Percentiles rank a stretch among this genome's conserved stretches.
These are phyloP conservation scores for Malacoctenus gilli DNA, from an alignment of 2,797 vertebrate genomes.

Conservation along the genomic window DNA sequence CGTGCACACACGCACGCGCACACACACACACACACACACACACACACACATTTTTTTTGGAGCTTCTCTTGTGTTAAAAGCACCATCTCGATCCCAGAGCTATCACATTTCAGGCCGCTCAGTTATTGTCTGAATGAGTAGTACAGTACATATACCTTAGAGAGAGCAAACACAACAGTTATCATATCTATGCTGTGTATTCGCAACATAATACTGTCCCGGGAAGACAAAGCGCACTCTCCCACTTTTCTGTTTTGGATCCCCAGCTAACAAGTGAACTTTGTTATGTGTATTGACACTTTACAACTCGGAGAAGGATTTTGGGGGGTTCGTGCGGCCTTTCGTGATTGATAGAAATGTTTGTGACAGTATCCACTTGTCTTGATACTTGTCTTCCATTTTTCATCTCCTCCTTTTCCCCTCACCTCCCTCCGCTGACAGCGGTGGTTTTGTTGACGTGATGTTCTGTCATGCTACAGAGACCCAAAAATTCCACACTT, in stretches of 20 bases:
- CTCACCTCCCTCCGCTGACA: constrained; percentile 54
- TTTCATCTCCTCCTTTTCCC: constrained; percentile 46
- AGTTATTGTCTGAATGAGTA: too few relatives aligned
- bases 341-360: constrained; percentile 63
- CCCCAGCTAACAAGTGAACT: constrained; percentile 47
- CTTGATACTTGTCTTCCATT: constrained; percentile 56
- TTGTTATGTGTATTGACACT: constrained; percentile 33
- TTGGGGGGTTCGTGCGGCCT: not conserved
- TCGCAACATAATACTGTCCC: constrained; percentile 26
- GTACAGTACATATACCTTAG: not conserved
- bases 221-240: constrained; percentile 26
- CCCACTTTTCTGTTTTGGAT: constrained; percentile 21
- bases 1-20: too few relatives aligned
- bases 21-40: too few relatives aligned
- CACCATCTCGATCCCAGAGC: too few relatives aligned
- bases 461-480: constrained; percentile 52
- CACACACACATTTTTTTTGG: too few relatives aligned
- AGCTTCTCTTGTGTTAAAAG: too few relatives aligned
- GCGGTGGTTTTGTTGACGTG: constrained; percentile 55
- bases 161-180: not conserved
- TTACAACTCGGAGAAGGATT: constrained; percentile 25
- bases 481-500: constrained; percentile 39
- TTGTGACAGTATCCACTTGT: constrained; percentile 56
- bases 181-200: constrained; percentile 1
- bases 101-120: too few relatives aligned